phyloP scores from a whole-genome alignment of 2,113 vertebrate genomes.

The Anser cygnoides region DNA sequence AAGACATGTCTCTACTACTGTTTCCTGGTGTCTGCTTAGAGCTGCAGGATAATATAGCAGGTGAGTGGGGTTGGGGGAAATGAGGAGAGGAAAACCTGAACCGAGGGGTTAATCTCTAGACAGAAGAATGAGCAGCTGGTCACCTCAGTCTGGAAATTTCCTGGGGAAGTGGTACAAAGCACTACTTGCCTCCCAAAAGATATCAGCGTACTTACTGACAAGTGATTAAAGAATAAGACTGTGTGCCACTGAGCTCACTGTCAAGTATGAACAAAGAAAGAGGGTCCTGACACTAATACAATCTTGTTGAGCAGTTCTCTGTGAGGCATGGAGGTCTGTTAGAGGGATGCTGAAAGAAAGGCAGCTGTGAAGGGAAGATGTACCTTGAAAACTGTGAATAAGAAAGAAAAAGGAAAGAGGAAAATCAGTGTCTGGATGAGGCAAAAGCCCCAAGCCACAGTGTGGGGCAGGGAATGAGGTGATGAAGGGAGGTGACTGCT shows the following conservation, averaged over 20 bases:
- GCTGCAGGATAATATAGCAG: neutral
- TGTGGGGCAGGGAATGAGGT: neutral
- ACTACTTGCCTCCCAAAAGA: neutral
- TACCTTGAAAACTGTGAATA: neutral
- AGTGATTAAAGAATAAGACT: neutral
- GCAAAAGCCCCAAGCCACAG: neutral
- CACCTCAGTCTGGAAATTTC: neutral
- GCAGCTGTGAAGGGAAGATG: neutral
- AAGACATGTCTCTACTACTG: neutral
- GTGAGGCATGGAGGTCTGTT: neutral
- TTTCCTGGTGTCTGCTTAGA: neutral
- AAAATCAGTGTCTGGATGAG: neutral
- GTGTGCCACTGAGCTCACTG: neutral
- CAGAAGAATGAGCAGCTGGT: accelerated
- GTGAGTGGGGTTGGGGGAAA: neutral
- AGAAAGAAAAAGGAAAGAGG: neutral
- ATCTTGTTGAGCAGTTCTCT: neutral
- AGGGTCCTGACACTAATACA: neutral
- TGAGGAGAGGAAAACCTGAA: neutral
- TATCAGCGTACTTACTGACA: neutral
- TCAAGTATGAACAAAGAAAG: neutral
- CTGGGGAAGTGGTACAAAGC: neutral
- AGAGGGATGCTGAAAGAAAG: neutral
- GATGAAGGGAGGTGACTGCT: neutral
- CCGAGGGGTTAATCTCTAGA: neutral